Evolutionary conservation across 2,888 invertebrate species (phyloP).

Genomic region (Andrena trimmerana): DNA sequence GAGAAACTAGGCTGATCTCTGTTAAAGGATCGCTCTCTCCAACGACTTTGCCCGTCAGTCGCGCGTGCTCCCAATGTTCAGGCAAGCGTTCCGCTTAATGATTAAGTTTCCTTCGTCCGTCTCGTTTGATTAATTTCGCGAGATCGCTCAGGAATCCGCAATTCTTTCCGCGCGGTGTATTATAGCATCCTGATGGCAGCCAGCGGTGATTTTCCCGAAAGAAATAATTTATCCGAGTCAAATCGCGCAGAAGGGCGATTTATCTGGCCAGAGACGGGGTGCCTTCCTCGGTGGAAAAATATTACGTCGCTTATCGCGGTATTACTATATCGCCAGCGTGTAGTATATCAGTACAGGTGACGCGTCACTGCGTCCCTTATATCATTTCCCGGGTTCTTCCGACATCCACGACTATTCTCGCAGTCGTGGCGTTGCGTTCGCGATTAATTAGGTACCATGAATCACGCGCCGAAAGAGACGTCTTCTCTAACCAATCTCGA

Average conservation of each 20-base stretch:
- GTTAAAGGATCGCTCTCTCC: not conserved
- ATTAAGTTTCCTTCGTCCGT: not conserved
- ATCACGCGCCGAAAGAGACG: constrained; percentile 10
- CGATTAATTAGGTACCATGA: constrained; percentile 22
- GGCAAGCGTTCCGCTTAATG: not conserved
- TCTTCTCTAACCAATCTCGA: too few species aligned
- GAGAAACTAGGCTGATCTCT: not conserved
- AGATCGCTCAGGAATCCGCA: constrained; percentile 3
- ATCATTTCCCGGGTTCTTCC: constrained; percentile 20
- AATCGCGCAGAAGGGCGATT: constrained; percentile 54
- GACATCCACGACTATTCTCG: constrained; percentile 27
- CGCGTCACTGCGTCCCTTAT: constrained; percentile 27
- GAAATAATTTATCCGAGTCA: constrained; percentile 58
- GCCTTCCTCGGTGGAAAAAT: constrained; percentile 44
- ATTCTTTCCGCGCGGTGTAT: constrained; percentile 20
- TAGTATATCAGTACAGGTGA: constrained; percentile 56
- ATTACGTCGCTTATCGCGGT: constrained; percentile 51
- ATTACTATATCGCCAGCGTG: constrained; percentile 44
- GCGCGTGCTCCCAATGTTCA: not conserved
- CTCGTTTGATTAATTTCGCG: constrained; percentile 12
- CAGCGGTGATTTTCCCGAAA: constrained; percentile 45
- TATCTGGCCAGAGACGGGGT: constrained; percentile 41
- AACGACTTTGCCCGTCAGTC: not conserved
- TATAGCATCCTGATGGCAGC: not conserved
- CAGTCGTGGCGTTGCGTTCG: not conserved